These are phyloP conservation scores for Rhynchomys soricoides DNA, from an alignment of 2,113 vertebrate species.

Conservation along the genomic window DNA sequence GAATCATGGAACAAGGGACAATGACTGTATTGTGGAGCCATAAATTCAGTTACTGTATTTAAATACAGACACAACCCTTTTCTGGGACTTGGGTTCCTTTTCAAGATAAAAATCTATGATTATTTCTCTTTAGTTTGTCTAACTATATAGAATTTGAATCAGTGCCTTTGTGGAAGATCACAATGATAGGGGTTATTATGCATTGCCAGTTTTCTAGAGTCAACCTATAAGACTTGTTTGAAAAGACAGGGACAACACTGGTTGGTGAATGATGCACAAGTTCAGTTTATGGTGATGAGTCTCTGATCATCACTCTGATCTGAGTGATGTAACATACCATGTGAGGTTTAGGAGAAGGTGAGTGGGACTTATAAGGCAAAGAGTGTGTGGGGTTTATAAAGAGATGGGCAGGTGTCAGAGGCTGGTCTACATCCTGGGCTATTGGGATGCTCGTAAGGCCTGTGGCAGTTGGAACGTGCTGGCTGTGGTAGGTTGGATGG, in stretches of 20 bases:
- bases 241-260: not conserved
- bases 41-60: not conserved
- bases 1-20: not conserved
- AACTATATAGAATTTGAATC: not conserved
- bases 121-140: not conserved
- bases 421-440: not conserved
- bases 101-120: not conserved
- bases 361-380: not conserved
- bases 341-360: not conserved
- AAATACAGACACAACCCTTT: not conserved
- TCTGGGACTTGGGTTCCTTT: constrained; percentile 27
- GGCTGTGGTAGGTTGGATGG: too few species aligned
- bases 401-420: not conserved
- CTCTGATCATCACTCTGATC: too few species aligned
- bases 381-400: constrained; percentile 23
- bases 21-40: not conserved
- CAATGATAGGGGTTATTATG: not conserved
- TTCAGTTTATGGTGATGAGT: not conserved
- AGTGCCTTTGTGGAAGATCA: not conserved
- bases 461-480: not conserved
- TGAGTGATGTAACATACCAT: not conserved
- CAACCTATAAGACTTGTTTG: not conserved
- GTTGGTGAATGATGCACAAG: not conserved
- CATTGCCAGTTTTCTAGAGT: not conserved
- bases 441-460: not conserved